Evolutionary conservation across 2,888 invertebrate species (phyloP).

Genomic region (Eilema depressum): DNA sequence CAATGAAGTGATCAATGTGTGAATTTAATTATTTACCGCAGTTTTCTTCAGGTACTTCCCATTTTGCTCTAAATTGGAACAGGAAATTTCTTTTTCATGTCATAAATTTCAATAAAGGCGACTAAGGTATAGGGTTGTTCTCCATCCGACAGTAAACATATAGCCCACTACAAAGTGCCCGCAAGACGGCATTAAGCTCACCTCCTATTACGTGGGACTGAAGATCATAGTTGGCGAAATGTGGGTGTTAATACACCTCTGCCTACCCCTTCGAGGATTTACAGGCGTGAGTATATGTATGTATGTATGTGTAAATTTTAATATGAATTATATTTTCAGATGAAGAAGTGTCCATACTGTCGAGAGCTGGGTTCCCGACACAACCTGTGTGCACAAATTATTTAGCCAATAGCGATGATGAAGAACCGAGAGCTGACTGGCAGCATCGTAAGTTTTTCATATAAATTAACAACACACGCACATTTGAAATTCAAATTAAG

Average conservation of each 20-base stretch:
- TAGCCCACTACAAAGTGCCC: no score
- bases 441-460: constrained; percentile 89
- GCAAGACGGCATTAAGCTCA: no score
- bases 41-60: neutral
- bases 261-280: no score
- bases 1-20: no score
- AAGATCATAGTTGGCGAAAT: no score
- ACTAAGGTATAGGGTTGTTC: no score
- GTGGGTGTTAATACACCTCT: no score
- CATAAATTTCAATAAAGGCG: no score
- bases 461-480: neutral
- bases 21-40: neutral
- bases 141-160: no score
- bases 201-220: no score
- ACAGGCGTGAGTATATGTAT: no score
- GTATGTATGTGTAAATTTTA: no score
- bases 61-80: neutral
- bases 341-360: constrained; percentile 90
- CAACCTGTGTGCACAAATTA: constrained; percentile 93
- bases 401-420: constrained; percentile 90
- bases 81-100: neutral
- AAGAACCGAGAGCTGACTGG: constrained; percentile 93
- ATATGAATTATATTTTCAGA: constrained; percentile 77
- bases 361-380: constrained; percentile 89
- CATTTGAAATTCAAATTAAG: neutral